Conservation (phyloP, 2,113 vertebrate genomes). For the Phalacrocorax carbo region DNA sequence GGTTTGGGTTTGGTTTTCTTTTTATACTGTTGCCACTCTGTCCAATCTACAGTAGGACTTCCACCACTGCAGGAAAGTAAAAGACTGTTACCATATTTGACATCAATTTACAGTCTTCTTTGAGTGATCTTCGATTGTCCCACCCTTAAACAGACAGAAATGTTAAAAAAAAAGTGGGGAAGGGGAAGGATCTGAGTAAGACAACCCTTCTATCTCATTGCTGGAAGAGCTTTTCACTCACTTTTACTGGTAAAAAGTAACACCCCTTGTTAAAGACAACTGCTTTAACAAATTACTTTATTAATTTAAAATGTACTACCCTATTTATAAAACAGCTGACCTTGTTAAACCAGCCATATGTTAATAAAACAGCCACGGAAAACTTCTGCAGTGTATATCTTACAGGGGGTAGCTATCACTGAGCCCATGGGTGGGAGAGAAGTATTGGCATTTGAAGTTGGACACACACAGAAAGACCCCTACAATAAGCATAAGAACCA, state of each 20-base stretch:
- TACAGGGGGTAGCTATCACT: neutral
- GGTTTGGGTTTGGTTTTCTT: neutral
- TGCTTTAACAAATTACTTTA: neutral
- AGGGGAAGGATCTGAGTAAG: neutral
- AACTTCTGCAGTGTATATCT: neutral
- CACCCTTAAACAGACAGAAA: neutral
- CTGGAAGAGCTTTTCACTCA: neutral
- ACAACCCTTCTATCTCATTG: neutral
- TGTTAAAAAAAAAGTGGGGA: neutral
- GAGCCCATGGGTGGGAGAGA: neutral
- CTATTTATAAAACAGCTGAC: neutral
- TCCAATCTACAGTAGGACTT: neutral
- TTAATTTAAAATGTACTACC: conserved; percentile 2
- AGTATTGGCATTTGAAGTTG: neutral
- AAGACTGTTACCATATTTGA: neutral
- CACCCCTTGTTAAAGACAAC: neutral
- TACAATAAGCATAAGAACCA: neutral
- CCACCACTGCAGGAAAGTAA: neutral
- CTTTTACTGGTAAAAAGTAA: neutral
- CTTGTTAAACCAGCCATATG: neutral
- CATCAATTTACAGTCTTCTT: neutral
- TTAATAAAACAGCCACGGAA: neutral
- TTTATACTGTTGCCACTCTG: neutral
- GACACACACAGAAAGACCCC: neutral
- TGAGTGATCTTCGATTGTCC: neutral